Conservation (phyloP, 2,888 invertebrate species). For the Polymixis flavicincta region DNA sequence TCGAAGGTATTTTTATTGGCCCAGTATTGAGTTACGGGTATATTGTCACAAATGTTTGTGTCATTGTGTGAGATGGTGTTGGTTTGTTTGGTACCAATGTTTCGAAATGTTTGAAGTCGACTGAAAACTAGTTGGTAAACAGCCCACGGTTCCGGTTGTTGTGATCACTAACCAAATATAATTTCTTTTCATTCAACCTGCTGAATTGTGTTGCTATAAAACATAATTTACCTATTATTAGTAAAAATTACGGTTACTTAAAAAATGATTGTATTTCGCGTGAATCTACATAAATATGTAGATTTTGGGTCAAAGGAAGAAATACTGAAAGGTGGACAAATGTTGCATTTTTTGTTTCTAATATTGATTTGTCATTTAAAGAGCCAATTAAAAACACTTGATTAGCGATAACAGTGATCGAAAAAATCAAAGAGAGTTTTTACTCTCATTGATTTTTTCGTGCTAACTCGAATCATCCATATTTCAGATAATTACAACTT, state of each 20-base stretch:
- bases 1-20: conserved; percentile 81
- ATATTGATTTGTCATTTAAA: too few relatives aligned
- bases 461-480: background rate
- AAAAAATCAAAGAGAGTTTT: background rate
- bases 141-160: conserved; percentile 5
- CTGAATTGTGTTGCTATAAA: background rate
- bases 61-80: conserved; percentile 64
- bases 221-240: too few relatives aligned
- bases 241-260: too few relatives aligned
- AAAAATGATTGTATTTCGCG: too few relatives aligned
- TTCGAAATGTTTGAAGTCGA: conserved; percentile 36
- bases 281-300: too few relatives aligned
- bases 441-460: too few relatives aligned
- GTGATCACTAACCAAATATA: conserved; percentile 1
- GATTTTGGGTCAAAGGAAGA: too few relatives aligned
- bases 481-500: background rate
- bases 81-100: conserved; percentile 53
- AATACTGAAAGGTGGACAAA: too few relatives aligned
- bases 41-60: conserved; percentile 77
- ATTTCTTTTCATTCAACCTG: background rate
- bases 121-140: conserved; percentile 20
- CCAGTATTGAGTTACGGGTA: conserved; percentile 80
- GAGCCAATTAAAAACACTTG: too few relatives aligned
- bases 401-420: background rate
- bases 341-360: too few relatives aligned